A percentile compares a stretch with the other conserved stretches of the same genome.
Evolutionary conservation across 2,113 vertebrate species (phyloP).

Genomic region (Tachuris rubrigastra): DNA sequence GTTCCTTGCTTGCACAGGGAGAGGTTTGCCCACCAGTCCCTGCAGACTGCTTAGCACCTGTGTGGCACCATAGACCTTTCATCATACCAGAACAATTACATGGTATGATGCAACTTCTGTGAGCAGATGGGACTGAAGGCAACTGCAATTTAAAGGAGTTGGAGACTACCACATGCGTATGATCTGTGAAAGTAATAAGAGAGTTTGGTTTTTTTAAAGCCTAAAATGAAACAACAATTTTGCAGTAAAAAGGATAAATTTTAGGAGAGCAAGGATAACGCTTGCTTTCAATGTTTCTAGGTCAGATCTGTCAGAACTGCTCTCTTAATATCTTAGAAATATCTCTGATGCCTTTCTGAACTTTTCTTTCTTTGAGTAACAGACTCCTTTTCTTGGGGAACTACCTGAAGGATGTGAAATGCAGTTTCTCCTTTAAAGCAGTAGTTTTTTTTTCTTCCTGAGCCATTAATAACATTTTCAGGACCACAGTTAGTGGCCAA

Average conservation of each 20-base stretch:
- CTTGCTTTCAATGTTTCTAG: background rate
- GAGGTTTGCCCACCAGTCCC: background rate
- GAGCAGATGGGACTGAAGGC: background rate
- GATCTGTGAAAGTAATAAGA: background rate
- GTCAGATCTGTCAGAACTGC: background rate
- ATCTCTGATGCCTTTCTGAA: background rate
- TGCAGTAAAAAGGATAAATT: background rate
- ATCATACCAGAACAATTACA: rapidly evolving
- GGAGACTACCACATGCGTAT: background rate
- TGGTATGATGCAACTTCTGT: background rate
- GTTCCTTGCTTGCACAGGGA: background rate
- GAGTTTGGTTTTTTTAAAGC: background rate
- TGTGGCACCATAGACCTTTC: background rate
- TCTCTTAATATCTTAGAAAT: background rate
- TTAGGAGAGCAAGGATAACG: background rate
- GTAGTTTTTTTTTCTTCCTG: background rate
- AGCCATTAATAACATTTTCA: slow-evolving; percentile 3
- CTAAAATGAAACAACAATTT: background rate
- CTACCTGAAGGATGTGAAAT: background rate
- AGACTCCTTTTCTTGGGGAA: background rate
- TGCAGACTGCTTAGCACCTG: background rate
- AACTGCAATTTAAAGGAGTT: background rate
- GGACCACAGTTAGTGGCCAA: background rate
- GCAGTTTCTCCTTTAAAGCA: background rate
- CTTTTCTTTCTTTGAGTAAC: background rate